Base-by-base conservation (phyloP, 2,797 vertebrate genomes). In the Acrossocheilus fasciatus region DNA sequence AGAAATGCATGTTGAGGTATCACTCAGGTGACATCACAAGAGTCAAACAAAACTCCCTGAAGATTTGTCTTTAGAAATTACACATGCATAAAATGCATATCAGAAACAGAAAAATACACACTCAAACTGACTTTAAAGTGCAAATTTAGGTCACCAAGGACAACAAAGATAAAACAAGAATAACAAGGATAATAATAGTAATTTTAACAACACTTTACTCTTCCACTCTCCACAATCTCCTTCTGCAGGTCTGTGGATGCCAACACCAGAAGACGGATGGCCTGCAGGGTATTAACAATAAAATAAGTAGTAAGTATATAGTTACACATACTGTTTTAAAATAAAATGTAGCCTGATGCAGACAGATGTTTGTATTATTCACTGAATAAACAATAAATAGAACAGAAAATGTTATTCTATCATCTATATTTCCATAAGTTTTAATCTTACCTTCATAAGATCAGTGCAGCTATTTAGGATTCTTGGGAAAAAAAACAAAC, bases 401-500 rank as follows among this genome's bases (percentile, higher is more conserved):
- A 64, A 52, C 1, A 50, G 10, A 14, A 52, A 39, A 54, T 26
- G 18, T 36, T 17, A 59, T 54, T 81, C 6, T 14, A 45, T 17
- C 20, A 70, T 36, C 15, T n/a, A 52, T 70, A 14, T 14, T 39
- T 47, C 26, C 9, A 81, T 86, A 43, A 0, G 14, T 15, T 77
- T 50, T 3, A 23, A 83, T 79, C 93, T 95, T 93, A 99, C 98
- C 97, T 98, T 98, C 98, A 99, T 99, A 11, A 99, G 94, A 87
- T 97, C 97, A 0, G 98, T 99, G 93, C 98, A 99, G 90, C 97
- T 98, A 90, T 95, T 93, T 66, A 99, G 95, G 92, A 99, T 99
- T 93, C 98, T 99, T 91, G 6, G 85, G 91, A 20, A 39, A 77
- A 66, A 91, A 89, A 54, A 79, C 18, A 3, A 23, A 2, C 34